Conservation (phyloP, 1,140 invertebrate genomes). For the Drosophila sp. region DNA sequence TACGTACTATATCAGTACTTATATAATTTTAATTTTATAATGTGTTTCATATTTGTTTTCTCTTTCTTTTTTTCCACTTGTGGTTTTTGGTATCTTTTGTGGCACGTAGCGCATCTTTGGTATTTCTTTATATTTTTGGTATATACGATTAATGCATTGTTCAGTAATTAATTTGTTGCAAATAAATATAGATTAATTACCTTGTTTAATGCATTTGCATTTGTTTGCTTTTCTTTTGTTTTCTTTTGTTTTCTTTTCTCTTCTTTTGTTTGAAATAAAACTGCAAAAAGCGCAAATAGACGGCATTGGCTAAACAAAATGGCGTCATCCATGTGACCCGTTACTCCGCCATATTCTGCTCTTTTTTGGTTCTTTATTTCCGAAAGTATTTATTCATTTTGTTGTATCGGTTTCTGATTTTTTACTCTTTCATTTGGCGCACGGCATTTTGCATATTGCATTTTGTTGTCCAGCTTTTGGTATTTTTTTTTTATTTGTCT, state of each 20-base stretch:
- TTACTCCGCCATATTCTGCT: slow-evolving; percentile 75
- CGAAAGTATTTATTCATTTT: slow-evolving; percentile 20
- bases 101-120: slow-evolving; percentile 53
- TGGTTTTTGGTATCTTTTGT: slow-evolving; percentile 29
- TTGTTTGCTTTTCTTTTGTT: not conserved
- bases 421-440: slow-evolving; percentile 38
- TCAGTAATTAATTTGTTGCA: slow-evolving; percentile 70
- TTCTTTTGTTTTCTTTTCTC: too few species aligned
- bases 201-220: slow-evolving; percentile 39
- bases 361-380: slow-evolving; percentile 41
- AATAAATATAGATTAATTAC: slow-evolving; percentile 78
- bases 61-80: slow-evolving; percentile 4
- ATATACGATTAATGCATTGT: slow-evolving; percentile 30
- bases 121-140: slow-evolving; percentile 17
- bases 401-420: slow-evolving; percentile 21
- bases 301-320: slow-evolving; percentile 76
- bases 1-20: slow-evolving; percentile 29
- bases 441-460: slow-evolving; percentile 62
- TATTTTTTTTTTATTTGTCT: slow-evolving; percentile 5
- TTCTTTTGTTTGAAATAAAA: slow-evolving; percentile 34
- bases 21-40: slow-evolving; percentile 20
- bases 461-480: slow-evolving; percentile 45
- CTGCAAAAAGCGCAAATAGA: slow-evolving; percentile 66
- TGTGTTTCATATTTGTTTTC: slow-evolving; percentile 2
- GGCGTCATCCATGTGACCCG: slow-evolving; percentile 71